A percentile compares a stretch with the other conserved stretches of the same genome.
Evolutionary conservation across 2,113 vertebrate species (phyloP).

Genomic region (Procavia capensis): DNA sequence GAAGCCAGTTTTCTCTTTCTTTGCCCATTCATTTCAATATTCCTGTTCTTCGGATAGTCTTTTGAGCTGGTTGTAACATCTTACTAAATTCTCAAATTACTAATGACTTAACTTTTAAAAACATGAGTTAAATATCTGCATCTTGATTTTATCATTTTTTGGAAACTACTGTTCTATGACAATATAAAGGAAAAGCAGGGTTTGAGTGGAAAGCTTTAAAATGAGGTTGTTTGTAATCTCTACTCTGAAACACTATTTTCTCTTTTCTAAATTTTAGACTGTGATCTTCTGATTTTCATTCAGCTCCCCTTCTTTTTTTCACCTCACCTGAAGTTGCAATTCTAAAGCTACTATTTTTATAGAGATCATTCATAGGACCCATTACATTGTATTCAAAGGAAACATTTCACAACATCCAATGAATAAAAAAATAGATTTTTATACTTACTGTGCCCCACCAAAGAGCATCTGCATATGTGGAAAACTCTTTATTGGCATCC

Average conservation of each 20-base stretch:
- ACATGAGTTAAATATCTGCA: background rate
- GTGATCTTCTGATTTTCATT: conserved; percentile 35
- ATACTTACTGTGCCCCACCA: conserved; percentile 99
- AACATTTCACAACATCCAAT: background rate
- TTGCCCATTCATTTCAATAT: background rate
- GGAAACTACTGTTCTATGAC: background rate
- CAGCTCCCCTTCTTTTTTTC: background rate
- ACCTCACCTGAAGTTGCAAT: background rate
- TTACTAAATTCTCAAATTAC: background rate
- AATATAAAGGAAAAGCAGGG: background rate
- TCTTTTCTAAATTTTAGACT: background rate
- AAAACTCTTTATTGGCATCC: conserved; percentile 96
- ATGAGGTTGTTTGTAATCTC: background rate
- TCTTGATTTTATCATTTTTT: background rate
- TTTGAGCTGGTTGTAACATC: background rate
- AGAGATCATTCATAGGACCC: background rate
- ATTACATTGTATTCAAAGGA: background rate
- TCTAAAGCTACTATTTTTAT: conserved; percentile 25
- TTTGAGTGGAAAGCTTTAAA: conserved; percentile 35
- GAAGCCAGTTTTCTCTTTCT: background rate
- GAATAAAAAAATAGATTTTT: conserved; percentile 27
- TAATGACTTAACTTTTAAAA: background rate
- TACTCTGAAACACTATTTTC: background rate
- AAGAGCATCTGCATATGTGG: conserved; percentile 97
- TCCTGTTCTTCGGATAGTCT: background rate